Conservation (phyloP, 1,140 invertebrate species). For the Papilio helenus region DNA sequence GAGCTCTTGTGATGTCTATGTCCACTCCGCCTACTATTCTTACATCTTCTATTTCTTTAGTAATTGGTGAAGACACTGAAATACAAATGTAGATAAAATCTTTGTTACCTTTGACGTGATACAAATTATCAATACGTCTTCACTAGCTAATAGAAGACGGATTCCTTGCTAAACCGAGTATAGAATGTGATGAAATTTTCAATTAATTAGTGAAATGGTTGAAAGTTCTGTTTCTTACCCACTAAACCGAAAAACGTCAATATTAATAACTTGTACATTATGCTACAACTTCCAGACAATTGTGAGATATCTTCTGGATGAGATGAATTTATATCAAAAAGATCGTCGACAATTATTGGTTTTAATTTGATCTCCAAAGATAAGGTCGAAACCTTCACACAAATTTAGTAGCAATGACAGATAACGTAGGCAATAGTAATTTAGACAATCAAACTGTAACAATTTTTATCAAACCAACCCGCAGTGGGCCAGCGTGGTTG, state of each 20-base stretch:
- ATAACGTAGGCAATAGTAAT: conserved; percentile 43
- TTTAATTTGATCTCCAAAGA: conserved; percentile 59
- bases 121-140: too few relatives aligned
- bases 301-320: conserved; percentile 34
- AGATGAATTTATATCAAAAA: conserved; percentile 58
- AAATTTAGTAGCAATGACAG: conserved; percentile 57
- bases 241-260: conserved; percentile 50
- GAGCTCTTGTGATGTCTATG: conserved; percentile 80
- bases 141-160: too few relatives aligned
- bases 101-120: too few relatives aligned
- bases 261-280: conserved; percentile 52
- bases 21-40: conserved; percentile 73
- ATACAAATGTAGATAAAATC: not conserved
- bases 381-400: conserved; percentile 65
- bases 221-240: conserved; percentile 45
- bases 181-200: too few relatives aligned
- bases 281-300: conserved; percentile 44
- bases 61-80: conserved; percentile 58
- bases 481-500: too few relatives aligned
- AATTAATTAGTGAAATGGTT: too few relatives aligned
- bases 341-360: conserved; percentile 63
- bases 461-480: not conserved
- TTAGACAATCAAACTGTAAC: not conserved
- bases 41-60: conserved; percentile 51
- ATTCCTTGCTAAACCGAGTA: too few relatives aligned